Percentiles rank a stretch among this genome's conserved stretches.
Conservation (phyloP, 2,113 vertebrate species). For the Corydoras sp. region DNA sequence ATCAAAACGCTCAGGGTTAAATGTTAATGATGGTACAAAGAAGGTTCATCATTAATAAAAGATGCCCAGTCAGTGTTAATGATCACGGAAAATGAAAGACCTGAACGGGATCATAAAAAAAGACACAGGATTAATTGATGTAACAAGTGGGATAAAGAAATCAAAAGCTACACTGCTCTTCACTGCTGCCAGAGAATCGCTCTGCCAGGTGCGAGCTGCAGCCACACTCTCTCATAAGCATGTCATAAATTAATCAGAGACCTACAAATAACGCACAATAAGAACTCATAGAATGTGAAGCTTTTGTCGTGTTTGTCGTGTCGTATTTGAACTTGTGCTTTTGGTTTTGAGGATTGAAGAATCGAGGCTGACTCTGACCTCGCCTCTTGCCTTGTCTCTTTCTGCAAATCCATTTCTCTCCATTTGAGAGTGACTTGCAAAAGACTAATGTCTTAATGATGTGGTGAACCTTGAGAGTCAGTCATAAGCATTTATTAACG, state of each 20-base stretch:
- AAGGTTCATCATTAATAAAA: too few relatives aligned
- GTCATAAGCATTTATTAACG: conserved; percentile 14
- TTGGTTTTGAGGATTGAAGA: not conserved
- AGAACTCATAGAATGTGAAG: conserved; percentile 1
- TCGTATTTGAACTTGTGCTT: not conserved
- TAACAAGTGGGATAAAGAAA: too few relatives aligned
- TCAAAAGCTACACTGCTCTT: too few relatives aligned
- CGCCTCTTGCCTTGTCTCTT: conserved; percentile 8
- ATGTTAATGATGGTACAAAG: too few relatives aligned
- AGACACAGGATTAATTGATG: too few relatives aligned
- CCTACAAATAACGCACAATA: not conserved
- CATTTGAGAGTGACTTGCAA: conserved; percentile 20
- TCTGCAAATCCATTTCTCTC: conserved; percentile 6
- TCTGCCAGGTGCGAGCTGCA: too few relatives aligned
- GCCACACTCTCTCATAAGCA: not conserved
- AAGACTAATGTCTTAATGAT: conserved; percentile 35
- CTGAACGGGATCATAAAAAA: too few relatives aligned
- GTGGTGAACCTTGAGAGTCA: conserved; percentile 19
- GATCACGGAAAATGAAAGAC: too few relatives aligned
- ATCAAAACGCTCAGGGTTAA: too few relatives aligned
- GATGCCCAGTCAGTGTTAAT: too few relatives aligned
- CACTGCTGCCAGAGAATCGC: too few relatives aligned
- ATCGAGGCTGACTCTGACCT: conserved; percentile 13
- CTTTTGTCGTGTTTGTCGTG: conserved; percentile 2
- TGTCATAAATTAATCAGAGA: conserved; percentile 6